phyloP scores from a whole-genome alignment of 2,797 vertebrate genomes.

The Urophycis tenuis region DNA sequence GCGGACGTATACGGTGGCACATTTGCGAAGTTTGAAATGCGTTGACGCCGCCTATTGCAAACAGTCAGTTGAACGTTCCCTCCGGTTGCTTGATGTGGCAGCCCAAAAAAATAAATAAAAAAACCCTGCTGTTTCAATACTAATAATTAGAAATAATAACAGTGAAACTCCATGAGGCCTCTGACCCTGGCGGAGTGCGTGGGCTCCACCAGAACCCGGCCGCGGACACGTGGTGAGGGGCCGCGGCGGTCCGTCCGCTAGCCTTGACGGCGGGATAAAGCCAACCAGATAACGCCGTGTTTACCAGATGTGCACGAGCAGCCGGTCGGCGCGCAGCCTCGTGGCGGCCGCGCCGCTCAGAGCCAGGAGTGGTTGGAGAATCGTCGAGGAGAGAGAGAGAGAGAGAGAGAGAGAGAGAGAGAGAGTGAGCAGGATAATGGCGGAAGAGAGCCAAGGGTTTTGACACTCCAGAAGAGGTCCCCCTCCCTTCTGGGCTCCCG shows the following conservation, averaged over 20 bases:
- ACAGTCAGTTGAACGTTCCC: background rate
- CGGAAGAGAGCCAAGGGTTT: too few species aligned
- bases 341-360: too few species aligned
- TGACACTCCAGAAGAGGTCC: too few species aligned
- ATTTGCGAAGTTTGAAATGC: background rate
- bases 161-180: too few species aligned
- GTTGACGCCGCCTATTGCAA: background rate
- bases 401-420: background rate
- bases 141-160: too few species aligned
- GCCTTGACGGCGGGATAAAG: background rate
- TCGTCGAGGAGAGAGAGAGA: background rate
- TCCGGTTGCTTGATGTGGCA: background rate
- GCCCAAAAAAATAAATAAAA: too few species aligned
- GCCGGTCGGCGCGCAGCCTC: background rate
- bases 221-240: background rate
- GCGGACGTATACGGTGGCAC: background rate
- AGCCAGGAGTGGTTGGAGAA: background rate
- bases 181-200: background rate
- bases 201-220: too few species aligned
- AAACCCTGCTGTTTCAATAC: too few species aligned
- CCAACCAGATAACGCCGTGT: background rate
- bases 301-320: background rate
- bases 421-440: too few species aligned
- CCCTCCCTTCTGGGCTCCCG: too few species aligned
- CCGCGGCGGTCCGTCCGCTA: background rate